Percentiles rank a stretch among this genome's conserved stretches.
Evolutionary conservation across 1,140 invertebrate genomes (phyloP).

Genomic region (Nylanderia fulva): DNA sequence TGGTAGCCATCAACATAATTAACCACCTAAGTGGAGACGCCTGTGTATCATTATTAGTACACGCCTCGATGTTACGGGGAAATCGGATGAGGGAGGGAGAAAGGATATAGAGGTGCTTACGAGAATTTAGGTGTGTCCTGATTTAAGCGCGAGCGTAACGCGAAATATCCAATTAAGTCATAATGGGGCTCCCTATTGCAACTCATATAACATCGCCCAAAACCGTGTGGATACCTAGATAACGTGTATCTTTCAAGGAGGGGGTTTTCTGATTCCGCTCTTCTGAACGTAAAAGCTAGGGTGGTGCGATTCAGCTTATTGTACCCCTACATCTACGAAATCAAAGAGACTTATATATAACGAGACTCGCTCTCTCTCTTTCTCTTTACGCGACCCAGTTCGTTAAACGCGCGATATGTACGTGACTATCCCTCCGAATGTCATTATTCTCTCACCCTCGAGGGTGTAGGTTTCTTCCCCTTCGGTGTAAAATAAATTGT

Average conservation of each 20-base stretch:
- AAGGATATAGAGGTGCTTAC: slow-evolving; percentile 69
- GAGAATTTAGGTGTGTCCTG: slow-evolving; percentile 72
- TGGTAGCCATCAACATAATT: slow-evolving; percentile 79
- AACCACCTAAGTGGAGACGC: slow-evolving; percentile 79
- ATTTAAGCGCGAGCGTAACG: slow-evolving; percentile 70
- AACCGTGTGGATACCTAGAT: slow-evolving; percentile 49
- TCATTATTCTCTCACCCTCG: not conserved
- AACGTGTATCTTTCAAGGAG: slow-evolving; percentile 3
- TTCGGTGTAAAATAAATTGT: not conserved
- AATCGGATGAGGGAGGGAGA: slow-evolving; percentile 5
- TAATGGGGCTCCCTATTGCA: slow-evolving; percentile 65
- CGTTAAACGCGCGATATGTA: slow-evolving; percentile 34
- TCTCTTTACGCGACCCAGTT: slow-evolving; percentile 44
- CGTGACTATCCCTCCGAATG: slow-evolving; percentile 31
- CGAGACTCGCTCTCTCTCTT: no score
- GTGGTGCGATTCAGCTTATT: slow-evolving; percentile 45
- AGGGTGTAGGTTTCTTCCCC: no score
- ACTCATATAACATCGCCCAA: slow-evolving; percentile 38
- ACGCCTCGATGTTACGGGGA: slow-evolving; percentile 68
- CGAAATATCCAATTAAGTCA: slow-evolving; percentile 75
- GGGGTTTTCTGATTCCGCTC: slow-evolving; percentile 35
- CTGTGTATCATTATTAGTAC: slow-evolving; percentile 81
- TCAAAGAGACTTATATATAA: slow-evolving; percentile 31
- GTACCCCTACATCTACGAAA: not conserved
- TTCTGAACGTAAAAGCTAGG: slow-evolving; percentile 17